These are phyloP conservation scores for Motacilla tschutschensis DNA, from an alignment of 2,113 vertebrate species.

Conservation along the genomic window DNA sequence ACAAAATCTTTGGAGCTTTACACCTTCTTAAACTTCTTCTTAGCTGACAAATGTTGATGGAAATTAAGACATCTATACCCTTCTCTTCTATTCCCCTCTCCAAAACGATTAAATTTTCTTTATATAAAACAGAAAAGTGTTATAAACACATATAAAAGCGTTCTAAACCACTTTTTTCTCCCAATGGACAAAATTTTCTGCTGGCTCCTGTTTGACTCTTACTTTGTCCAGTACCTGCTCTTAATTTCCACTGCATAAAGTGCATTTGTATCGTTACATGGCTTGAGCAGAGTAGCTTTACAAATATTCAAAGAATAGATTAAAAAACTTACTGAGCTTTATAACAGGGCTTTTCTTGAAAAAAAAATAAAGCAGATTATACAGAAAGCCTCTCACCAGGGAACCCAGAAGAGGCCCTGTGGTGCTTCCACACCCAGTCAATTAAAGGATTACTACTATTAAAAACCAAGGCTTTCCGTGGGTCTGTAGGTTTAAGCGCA, in stretches of 20 bases:
- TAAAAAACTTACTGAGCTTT: background rate
- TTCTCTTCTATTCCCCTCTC: background rate
- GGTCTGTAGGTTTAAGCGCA: conserved; percentile 24
- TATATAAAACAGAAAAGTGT: background rate
- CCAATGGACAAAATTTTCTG: background rate
- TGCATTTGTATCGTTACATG: background rate
- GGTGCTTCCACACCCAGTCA: conserved; percentile 42
- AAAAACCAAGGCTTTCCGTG: conserved; percentile 29
- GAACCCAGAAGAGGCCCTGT: conserved; percentile 21
- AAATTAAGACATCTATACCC: background rate
- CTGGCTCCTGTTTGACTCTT: background rate
- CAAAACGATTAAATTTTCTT: background rate
- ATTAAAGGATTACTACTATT: conserved; percentile 62
- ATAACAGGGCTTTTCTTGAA: background rate
- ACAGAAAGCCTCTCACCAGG: conserved; percentile 38
- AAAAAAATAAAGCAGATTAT: background rate
- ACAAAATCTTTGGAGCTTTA: background rate
- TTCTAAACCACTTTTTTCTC: background rate
- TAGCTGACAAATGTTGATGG: background rate
- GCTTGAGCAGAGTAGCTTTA: background rate
- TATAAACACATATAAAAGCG: background rate
- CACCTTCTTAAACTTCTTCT: background rate
- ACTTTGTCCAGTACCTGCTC: background rate
- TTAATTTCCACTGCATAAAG: background rate
- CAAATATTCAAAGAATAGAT: background rate